A percentile compares a stretch with the other conserved stretches of the same genome.
Conservation (phyloP, 2,888 invertebrate species). For the Epistrophella euchroma region DNA sequence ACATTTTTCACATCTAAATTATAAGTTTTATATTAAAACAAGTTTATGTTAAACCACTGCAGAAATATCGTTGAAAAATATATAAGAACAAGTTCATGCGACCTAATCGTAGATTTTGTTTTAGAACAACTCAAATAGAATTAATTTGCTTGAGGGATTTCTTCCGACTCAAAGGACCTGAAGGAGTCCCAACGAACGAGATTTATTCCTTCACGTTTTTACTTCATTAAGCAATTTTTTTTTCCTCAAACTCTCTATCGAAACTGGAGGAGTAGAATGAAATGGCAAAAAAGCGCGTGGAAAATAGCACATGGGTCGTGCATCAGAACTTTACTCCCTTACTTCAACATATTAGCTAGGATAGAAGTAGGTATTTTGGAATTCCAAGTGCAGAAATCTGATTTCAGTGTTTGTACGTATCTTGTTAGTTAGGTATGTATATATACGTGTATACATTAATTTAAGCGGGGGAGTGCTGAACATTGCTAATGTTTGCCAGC, state of each 20-base stretch:
- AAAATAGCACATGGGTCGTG: slow-evolving; percentile 60
- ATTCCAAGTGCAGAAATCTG: slow-evolving; percentile 61
- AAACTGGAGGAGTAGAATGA: slow-evolving; percentile 2
- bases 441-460: background rate
- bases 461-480: background rate
- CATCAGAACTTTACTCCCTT: slow-evolving; percentile 6
- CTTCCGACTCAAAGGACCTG: slow-evolving; percentile 36
- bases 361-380: slow-evolving; percentile 12
- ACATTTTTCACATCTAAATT: background rate
- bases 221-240: slow-evolving; percentile 75
- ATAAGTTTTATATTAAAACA: background rate
- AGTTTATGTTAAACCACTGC: background rate
- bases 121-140: slow-evolving; percentile 72
- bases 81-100: background rate
- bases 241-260: slow-evolving; percentile 11
- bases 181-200: slow-evolving; percentile 49
- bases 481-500: slow-evolving; percentile 54
- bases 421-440: background rate
- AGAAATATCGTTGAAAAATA: background rate
- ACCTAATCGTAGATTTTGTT: background rate
- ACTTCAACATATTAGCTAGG: background rate
- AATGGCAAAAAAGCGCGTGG: slow-evolving; percentile 49
- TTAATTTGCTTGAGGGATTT: slow-evolving; percentile 74
- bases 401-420: slow-evolving; percentile 45
- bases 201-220: slow-evolving; percentile 73